phyloP scores from a whole-genome alignment of 2,113 vertebrate species.

The Oostethus manadensis region DNA sequence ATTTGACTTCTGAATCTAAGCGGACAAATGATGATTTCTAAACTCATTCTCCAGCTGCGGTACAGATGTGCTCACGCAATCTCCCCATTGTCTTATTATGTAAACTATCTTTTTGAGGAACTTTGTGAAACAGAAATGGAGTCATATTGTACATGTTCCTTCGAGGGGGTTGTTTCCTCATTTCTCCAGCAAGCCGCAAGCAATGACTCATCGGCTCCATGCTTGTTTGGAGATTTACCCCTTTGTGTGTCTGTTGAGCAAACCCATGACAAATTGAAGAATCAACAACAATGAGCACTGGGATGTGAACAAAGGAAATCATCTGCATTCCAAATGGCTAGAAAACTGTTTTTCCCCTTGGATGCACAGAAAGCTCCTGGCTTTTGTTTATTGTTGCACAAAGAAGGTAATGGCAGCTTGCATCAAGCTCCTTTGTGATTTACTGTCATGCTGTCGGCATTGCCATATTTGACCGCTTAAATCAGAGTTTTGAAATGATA shows the following conservation, averaged over 20 bases:
- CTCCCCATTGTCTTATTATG: background rate
- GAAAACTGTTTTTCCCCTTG: too few relatives aligned
- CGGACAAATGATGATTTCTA: too few relatives aligned
- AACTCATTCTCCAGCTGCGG: too few relatives aligned
- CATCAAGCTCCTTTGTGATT: background rate
- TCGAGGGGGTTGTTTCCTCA: conserved; percentile 17
- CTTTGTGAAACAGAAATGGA: conserved; percentile 11
- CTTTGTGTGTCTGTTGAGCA: conserved; percentile 9
- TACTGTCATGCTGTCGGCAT: background rate
- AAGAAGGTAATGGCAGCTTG: conserved; percentile 1
- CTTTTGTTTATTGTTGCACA: conserved; percentile 27
- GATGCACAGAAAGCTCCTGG: conserved; percentile 26
- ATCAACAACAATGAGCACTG: conserved; percentile 29
- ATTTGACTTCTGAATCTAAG: too few relatives aligned
- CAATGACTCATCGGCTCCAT: conserved; percentile 20
- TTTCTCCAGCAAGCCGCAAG: conserved; percentile 7
- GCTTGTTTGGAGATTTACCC: conserved; percentile 15
- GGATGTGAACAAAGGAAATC: conserved; percentile 29
- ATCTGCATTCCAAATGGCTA: conserved; percentile 6
- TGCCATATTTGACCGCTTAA: background rate
- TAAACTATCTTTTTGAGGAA: background rate
- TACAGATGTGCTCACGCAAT: background rate
- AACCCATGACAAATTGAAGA: conserved; percentile 20
- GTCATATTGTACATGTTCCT: conserved; percentile 11
- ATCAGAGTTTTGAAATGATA: background rate